phyloP scores from a whole-genome alignment of 2,797 vertebrate species.

The Pyrocephalus nanus region DNA sequence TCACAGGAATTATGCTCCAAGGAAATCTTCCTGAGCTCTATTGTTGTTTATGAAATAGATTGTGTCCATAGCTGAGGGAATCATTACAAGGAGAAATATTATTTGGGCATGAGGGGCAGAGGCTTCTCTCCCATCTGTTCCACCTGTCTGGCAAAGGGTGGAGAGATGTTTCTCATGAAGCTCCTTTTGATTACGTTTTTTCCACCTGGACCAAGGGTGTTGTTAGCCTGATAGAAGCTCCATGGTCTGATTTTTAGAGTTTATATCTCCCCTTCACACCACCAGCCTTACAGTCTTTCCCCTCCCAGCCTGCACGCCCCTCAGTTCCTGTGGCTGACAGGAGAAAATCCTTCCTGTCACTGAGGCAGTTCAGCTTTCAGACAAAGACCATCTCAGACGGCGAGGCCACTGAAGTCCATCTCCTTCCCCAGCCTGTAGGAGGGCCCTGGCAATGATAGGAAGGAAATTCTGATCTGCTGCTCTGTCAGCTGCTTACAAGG shows the following conservation, averaged over 20 bases:
- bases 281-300: not conserved
- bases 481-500: not conserved
- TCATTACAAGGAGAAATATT: not conserved
- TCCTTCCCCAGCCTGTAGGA: not conserved
- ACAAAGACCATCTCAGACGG: not conserved
- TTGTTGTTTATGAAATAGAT: not conserved
- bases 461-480: not conserved
- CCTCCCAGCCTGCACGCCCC: rapidly evolving
- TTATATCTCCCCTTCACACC: not conserved
- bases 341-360: not conserved
- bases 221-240: not conserved
- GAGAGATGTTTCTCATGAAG: not conserved
- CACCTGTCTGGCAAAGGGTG: rapidly evolving
- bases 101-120: not conserved
- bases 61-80: not conserved
- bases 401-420: not conserved
- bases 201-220: not conserved
- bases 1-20: not conserved
- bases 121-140: not conserved
- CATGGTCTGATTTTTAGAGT: not conserved
- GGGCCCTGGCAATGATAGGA: not conserved
- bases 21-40: not conserved
- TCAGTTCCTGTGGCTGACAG: not conserved
- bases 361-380: not conserved
- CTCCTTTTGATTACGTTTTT: rapidly evolving